Conservation (phyloP, 2,113 vertebrate genomes). For the Capricornis sumatraensis region DNA sequence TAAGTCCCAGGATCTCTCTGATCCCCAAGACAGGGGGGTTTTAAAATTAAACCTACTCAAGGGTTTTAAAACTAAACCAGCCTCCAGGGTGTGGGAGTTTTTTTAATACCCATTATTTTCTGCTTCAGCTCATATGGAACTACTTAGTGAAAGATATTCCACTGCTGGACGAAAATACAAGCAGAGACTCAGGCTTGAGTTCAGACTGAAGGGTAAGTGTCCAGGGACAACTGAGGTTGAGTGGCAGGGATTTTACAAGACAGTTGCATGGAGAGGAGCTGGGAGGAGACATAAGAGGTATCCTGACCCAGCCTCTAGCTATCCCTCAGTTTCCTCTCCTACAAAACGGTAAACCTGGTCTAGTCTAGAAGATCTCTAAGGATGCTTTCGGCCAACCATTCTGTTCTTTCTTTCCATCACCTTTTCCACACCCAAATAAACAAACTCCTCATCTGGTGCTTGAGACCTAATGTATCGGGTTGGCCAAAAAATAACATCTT, state of each 20-base stretch:
- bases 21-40: not conserved
- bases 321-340: not conserved
- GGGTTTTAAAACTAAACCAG: slow-evolving; percentile 40
- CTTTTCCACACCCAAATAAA: not conserved
- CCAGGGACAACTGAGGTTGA: slow-evolving; percentile 48
- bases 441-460: not conserved
- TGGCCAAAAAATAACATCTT: not conserved
- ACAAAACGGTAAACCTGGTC: not conserved
- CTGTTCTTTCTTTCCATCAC: not conserved
- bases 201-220: slow-evolving; percentile 15
- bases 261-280: not conserved
- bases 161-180: slow-evolving; percentile 30
- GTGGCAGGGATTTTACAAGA: slow-evolving; percentile 3
- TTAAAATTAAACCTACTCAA: not conserved
- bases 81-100: not conserved
- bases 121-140: slow-evolving; percentile 61
- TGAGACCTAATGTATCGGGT: not conserved
- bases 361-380: not conserved
- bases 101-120: slow-evolving; percentile 30
- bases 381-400: not conserved
- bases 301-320: not conserved
- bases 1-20: not conserved
- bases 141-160: slow-evolving; percentile 62
- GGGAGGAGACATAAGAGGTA: not conserved
- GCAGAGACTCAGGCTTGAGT: slow-evolving; percentile 3